A percentile compares a stretch with the other conserved stretches of the same genome.
phyloP scores from a whole-genome alignment of 92 coral and sea anemone genomes.

The Anthopleura xanthogrammica region DNA sequence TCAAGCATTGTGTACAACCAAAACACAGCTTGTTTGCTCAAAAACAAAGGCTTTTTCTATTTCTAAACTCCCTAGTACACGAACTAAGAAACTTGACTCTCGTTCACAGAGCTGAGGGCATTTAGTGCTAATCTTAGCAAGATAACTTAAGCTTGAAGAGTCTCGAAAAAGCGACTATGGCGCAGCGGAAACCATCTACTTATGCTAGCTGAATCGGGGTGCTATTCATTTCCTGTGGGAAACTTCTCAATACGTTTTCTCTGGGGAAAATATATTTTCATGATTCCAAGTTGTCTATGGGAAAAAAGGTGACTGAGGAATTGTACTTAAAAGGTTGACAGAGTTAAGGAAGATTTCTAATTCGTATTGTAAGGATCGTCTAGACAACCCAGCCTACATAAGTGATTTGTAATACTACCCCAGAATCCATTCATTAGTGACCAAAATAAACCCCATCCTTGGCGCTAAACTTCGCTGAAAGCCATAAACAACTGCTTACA shows the following conservation, averaged over 20 bases:
- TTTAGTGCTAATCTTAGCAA: slow-evolving; percentile 2
- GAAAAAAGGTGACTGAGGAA: neutral
- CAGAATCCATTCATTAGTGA: neutral
- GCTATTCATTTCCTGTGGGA: neutral
- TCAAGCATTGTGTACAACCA: neutral
- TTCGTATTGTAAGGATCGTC: neutral
- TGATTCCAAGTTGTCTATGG: neutral
- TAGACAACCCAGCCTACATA: slow-evolving; percentile 15
- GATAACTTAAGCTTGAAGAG: neutral
- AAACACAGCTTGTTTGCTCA: neutral
- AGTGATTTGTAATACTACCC: neutral
- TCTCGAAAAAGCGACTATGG: neutral
- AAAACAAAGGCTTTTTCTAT: neutral
- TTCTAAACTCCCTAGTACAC: neutral
- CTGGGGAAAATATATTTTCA: neutral
- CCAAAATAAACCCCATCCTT: slow-evolving; percentile 19
- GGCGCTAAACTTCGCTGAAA: slow-evolving; percentile 12
- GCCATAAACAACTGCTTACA: neutral
- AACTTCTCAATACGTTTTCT: neutral
- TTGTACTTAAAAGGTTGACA: neutral
- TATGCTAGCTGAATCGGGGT: neutral
- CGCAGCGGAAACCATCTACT: neutral
- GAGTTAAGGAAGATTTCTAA: neutral
- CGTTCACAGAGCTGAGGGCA: neutral
- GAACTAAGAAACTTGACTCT: neutral